Conservation (phyloP, 2,113 vertebrate genomes). For the cattle (Bos taurus) region DNA sequence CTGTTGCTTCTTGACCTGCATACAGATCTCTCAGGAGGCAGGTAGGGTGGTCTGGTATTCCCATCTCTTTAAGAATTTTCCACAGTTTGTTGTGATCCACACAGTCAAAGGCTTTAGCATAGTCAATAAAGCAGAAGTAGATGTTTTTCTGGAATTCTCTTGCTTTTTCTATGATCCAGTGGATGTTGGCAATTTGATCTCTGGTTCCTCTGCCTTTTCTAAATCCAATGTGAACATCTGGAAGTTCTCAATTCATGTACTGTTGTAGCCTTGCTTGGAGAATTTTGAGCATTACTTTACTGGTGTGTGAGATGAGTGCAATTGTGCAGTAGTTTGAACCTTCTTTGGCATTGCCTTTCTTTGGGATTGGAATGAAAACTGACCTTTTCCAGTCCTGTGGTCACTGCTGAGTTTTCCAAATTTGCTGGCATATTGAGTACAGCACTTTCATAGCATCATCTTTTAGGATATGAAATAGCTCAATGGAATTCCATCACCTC, state of each 20-base stretch:
- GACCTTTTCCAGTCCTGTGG: background rate
- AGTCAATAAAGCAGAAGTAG: background rate
- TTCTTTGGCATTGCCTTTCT: background rate
- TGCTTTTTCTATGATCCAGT: background rate
- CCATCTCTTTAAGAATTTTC: background rate
- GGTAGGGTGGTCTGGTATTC: background rate
- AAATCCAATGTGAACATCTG: background rate
- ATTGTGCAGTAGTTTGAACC: background rate
- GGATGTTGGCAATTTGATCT: background rate
- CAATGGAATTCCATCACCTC: background rate
- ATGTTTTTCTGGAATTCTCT: background rate
- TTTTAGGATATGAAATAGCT: background rate
- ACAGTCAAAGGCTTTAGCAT: background rate
- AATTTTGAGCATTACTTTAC: background rate
- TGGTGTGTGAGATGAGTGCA: background rate
- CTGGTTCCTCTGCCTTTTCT: background rate
- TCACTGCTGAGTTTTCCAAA: background rate
- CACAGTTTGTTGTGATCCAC: background rate
- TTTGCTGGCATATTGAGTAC: background rate
- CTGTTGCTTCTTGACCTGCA: background rate
- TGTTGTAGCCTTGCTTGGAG: background rate
- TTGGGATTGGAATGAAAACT: background rate
- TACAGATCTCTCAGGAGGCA: background rate
- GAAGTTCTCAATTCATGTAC: background rate
- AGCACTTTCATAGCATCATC: background rate